Evolutionary conservation across 2,113 vertebrate genomes (phyloP).

Genomic region (Phalacrocorax aristotelis): DNA sequence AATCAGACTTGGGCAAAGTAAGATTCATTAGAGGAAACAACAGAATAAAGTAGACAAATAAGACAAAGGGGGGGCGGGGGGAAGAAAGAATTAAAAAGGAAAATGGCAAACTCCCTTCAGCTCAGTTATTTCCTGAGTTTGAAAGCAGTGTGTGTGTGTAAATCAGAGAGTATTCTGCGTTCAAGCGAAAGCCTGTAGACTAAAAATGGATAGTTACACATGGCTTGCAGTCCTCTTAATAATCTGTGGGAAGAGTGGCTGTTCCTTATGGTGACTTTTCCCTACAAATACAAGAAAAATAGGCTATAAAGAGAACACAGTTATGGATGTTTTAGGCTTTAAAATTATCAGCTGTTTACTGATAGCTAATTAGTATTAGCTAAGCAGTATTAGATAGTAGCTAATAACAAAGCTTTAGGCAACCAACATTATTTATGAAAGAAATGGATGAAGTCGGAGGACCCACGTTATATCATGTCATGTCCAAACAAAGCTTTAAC

Average conservation of each 20-base stretch:
- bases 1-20: constrained; percentile 58
- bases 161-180: not conserved
- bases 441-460: not conserved
- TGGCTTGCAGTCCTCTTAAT: not conserved
- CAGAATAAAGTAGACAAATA: not conserved
- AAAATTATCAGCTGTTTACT: not conserved
- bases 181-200: not conserved
- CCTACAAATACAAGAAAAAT: not conserved
- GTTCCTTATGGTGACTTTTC: not conserved
- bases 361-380: too few relatives aligned
- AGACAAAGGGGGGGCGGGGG: rapidly evolving
- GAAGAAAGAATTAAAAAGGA: not conserved
- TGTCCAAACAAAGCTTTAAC: not conserved
- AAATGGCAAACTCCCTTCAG: not conserved
- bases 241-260: not conserved
- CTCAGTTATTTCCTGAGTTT: not conserved
- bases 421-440: not conserved
- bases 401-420: not conserved
- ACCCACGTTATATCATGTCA: rapidly evolving
- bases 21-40: constrained; percentile 15
- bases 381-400: not conserved
- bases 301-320: not conserved
- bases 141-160: not conserved
- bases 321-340: not conserved
- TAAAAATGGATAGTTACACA: not conserved